Conservation (phyloP, 2,888 invertebrate genomes). For the Epiblema foenella region DNA sequence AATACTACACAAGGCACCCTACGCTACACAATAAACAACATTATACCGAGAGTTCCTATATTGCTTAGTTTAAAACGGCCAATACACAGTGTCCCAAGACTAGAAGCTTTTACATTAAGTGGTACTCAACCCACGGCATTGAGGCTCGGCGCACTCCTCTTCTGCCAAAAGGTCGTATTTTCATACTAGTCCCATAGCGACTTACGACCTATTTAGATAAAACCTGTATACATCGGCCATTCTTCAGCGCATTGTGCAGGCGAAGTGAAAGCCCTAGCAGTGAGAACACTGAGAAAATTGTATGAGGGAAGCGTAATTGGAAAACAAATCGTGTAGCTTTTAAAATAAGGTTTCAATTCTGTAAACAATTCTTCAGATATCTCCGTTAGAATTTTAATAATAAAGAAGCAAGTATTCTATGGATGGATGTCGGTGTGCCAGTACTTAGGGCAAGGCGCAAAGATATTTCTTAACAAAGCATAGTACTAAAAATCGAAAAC, state of each 20-base stretch:
- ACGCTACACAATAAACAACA: neutral
- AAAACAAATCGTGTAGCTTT: neutral
- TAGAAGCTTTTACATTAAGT: slow-evolving; percentile 26
- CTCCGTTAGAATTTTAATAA: neutral
- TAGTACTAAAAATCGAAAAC: too few species aligned
- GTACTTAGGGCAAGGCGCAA: neutral
- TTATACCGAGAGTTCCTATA: neutral
- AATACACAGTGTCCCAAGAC: slow-evolving; percentile 1
- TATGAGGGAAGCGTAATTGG: neutral
- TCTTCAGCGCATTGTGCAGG: neutral
- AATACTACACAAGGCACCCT: too few species aligned
- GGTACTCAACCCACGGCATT: slow-evolving; percentile 26
- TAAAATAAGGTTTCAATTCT: neutral
- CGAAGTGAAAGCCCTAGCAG: slow-evolving; percentile 3
- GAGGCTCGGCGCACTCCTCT: slow-evolving; percentile 8
- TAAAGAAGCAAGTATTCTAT: neutral
- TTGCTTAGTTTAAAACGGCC: neutral
- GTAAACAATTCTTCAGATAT: neutral
- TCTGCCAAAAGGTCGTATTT: neutral
- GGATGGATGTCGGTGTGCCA: neutral
- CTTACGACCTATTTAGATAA: neutral
- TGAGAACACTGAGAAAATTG: neutral
- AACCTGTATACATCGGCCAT: neutral
- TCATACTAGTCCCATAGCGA: neutral
- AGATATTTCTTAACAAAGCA: too few species aligned